These are phyloP conservation scores for Cuniculus paca DNA, from an alignment of 2,797 vertebrate genomes.

Conservation along the genomic window DNA sequence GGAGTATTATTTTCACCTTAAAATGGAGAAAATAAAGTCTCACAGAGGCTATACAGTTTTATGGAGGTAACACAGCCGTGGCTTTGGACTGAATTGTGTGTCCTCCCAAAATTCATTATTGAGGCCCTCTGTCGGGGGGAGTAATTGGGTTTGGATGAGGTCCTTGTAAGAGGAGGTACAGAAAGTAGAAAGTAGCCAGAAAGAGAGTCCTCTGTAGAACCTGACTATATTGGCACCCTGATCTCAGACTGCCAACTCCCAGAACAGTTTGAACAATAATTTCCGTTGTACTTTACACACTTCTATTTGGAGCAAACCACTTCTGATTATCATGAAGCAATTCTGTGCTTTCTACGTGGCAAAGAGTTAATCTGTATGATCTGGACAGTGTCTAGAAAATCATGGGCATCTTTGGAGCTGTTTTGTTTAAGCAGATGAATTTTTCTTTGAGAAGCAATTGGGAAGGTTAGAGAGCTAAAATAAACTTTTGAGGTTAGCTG, in stretches of 20 bases:
- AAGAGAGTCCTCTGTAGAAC: neutral
- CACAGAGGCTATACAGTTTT: neutral
- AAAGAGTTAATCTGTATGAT: neutral
- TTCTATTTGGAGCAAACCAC: neutral
- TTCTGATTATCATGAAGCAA: neutral
- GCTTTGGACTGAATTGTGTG: neutral
- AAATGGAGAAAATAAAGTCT: neutral
- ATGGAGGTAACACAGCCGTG: neutral
- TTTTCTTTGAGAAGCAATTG: neutral
- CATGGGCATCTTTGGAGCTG: neutral
- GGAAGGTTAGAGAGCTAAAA: neutral
- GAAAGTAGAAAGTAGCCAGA: too few species aligned
- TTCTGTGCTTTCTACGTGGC: neutral
- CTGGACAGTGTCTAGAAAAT: neutral
- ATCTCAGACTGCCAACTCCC: neutral
- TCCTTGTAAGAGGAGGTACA: neutral
- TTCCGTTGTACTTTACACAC: neutral
- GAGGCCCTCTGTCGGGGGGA: neutral
- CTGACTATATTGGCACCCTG: neutral
- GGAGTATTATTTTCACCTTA: neutral
- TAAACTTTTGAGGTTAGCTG: slow-evolving; percentile 2
- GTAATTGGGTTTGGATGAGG: neutral
- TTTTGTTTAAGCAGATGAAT: slow-evolving; percentile 11
- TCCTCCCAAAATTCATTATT: neutral
- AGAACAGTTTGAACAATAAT: neutral